These are phyloP conservation scores for Scophthalmus maximus DNA, from an alignment of 2,113 vertebrate species.

Conservation along the genomic window DNA sequence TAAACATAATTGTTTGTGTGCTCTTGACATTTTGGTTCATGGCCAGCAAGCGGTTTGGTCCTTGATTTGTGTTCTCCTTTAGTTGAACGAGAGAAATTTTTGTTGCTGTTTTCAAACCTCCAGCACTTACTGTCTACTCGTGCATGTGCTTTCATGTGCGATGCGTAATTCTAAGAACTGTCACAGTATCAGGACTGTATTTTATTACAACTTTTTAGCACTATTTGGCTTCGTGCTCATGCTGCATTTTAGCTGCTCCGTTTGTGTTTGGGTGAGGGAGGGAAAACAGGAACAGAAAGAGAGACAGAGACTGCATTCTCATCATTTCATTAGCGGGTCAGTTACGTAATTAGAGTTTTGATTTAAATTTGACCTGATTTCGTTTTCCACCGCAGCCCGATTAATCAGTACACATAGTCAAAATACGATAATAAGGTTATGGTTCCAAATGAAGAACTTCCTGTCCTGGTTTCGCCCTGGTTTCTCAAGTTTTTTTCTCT, in stretches of 20 bases:
- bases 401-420: slow-evolving; percentile 58
- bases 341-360: slow-evolving; percentile 43
- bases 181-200: no score
- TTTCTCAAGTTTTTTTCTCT: background rate
- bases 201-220: no score
- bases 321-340: background rate
- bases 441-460: slow-evolving; percentile 25
- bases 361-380: slow-evolving; percentile 48
- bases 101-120: no score
- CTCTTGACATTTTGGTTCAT: no score
- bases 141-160: no score
- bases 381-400: slow-evolving; percentile 34
- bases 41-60: no score
- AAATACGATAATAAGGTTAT: slow-evolving; percentile 2
- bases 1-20: no score
- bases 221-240: background rate
- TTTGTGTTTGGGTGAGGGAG: background rate
- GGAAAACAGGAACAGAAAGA: background rate
- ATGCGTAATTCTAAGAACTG: no score
- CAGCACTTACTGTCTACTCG: no score
- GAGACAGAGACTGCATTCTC: background rate
- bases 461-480: background rate
- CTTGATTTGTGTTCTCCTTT: no score
- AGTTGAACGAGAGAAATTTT: no score
- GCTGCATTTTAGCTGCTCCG: background rate